Percentiles rank a stretch among this genome's conserved stretches.
These are phyloP conservation scores for Clavelina lepadiformis DNA, from an alignment of 23 tunicate species.

Conservation along the genomic window DNA sequence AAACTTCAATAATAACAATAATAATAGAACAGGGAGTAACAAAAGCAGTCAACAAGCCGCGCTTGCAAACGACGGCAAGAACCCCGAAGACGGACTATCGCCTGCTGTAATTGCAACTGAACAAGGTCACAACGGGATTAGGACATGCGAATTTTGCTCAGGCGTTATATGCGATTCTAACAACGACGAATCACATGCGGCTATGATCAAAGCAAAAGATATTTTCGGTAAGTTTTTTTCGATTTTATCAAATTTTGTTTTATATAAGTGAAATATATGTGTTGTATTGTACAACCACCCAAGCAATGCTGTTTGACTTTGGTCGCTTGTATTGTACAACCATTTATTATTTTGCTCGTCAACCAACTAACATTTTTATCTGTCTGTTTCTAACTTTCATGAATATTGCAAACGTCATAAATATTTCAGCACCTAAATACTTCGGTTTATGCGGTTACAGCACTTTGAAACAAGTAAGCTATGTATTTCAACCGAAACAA, in stretches of 20 bases:
- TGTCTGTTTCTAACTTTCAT: neutral
- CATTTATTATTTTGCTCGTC: too few species aligned
- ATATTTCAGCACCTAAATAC: too few species aligned
- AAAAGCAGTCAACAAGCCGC: slow-evolving; percentile 17
- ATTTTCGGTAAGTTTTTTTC: slow-evolving; percentile 32
- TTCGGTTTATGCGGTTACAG: too few species aligned
- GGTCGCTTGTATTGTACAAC: too few species aligned
- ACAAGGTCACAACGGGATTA: neutral
- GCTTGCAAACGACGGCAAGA: neutral
- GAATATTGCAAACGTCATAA: too few species aligned
- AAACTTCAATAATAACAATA: slow-evolving; percentile 23
- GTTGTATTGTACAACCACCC: too few species aligned
- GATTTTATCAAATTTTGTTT: too few species aligned
- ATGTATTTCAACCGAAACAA: too few species aligned
- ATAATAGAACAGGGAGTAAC: neutral
- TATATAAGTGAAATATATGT: too few species aligned
- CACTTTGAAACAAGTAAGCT: too few species aligned
- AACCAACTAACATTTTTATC: neutral
- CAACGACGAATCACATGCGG: slow-evolving; percentile 15
- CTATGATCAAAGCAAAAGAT: slow-evolving; percentile 30
- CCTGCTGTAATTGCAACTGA: neutral
- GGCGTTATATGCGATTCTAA: slow-evolving; percentile 10
- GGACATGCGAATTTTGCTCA: slow-evolving; percentile 25
- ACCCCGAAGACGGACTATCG: neutral
- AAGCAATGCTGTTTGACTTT: too few species aligned